Percentiles rank a stretch among this genome's conserved stretches.
Evolutionary conservation across 2,888 invertebrate species (phyloP).

Genomic region (Cryptus armator): DNA sequence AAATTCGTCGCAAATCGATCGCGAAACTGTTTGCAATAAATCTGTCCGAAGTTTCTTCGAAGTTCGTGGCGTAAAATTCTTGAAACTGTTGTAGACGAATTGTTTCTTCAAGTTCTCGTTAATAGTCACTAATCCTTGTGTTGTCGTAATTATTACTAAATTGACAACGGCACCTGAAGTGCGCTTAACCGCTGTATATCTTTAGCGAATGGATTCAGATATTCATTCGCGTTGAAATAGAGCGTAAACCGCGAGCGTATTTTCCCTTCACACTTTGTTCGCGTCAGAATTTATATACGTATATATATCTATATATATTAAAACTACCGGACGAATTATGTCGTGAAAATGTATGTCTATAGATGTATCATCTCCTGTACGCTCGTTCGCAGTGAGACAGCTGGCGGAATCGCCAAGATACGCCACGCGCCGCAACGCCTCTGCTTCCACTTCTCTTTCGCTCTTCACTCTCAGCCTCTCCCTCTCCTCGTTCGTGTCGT

Average conservation of each 20-base stretch:
- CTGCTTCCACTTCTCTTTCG: constrained; percentile 54
- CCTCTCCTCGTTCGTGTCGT: constrained; percentile 23
- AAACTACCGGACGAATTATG: constrained; percentile 43
- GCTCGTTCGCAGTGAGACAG: constrained; percentile 32
- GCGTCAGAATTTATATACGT: neutral
- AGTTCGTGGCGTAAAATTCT: neutral
- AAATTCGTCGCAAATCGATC: too few species aligned
- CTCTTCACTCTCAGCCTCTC: constrained; percentile 4
- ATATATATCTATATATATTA: constrained; percentile 2
- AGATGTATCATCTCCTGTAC: constrained; percentile 40
- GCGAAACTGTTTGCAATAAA: too few species aligned
- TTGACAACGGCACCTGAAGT: neutral
- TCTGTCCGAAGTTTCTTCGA: neutral
- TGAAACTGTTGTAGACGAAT: neutral
- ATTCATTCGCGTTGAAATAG: constrained; percentile 8
- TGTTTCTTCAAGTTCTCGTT: neutral
- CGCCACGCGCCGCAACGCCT: constrained; percentile 68
- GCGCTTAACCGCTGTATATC: neutral
- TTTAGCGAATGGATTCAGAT: neutral
- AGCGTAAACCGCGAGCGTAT: neutral
- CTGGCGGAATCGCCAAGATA: constrained; percentile 50
- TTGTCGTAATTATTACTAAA: neutral
- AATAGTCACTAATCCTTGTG: neutral
- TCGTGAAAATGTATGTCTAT: constrained; percentile 29
- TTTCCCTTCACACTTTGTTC: constrained; percentile 4